Evolutionary conservation across 2,113 vertebrate species (phyloP), one percentile per base, ranked within the genome.

Genomic region (Calidris pygmaea): DNA sequence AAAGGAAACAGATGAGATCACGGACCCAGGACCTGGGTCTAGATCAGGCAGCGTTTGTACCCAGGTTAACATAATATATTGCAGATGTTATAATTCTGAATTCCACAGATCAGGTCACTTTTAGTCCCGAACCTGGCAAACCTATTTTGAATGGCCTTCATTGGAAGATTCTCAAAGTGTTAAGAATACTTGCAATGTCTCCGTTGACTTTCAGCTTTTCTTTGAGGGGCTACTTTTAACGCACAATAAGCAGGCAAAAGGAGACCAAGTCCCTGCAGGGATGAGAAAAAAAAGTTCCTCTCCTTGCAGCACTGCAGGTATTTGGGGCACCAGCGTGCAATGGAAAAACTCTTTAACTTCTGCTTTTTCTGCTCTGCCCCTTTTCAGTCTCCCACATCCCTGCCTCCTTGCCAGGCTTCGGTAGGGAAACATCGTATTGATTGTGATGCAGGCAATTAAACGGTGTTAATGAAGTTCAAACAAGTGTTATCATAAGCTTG

Each of bases 401-500:
- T 58, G 59, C 48, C 58, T 93, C 47, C 12, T 22, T 58, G 58
- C 75, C 76, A 89, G 91, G 75, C 68, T 95, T 97, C 19, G 3
- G 95, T 60, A 65, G 71, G 62, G 97, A 97, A 97, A 97, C 97
- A 98, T 96, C 75, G 56, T 97, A 98, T 91, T 96, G 98, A 98
- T 95, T 98, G 97, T 97, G 96, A 97, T 96, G 94, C 91, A 97
- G 93, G 96, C 96, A 97, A 93, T 98, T 96, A 97, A 75, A 63
- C 68, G 62, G 87, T 71, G 70, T 92, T 96, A 96, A 97, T 96
- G 95, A 97, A 97, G 97, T 97, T 96, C 96, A 96, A 94, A 96
- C 94, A 95, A 96, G 93, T 93, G 89, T 94, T 98, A 98, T 98
- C 98, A 95, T 91, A 89, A 95, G 89, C 94, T 88, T 95, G 96